Base-by-base conservation (phyloP, 2,888 invertebrate species). In the Sphaerophoria taeniata region DNA sequence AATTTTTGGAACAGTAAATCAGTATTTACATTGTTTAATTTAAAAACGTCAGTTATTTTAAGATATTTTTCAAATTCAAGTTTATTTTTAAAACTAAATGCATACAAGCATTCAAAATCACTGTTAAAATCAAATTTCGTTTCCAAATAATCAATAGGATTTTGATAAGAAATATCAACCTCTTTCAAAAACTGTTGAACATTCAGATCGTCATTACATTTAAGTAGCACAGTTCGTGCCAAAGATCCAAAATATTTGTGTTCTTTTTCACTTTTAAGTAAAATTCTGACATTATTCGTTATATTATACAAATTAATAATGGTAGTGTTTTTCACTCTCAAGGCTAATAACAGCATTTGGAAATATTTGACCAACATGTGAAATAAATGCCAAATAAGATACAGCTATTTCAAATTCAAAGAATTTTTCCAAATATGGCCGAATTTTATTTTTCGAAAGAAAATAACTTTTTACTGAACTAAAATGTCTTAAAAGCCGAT, bases 1-100 rank as follows among this genome's bases (percentile, higher is more conserved):
- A 71, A 60, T 49, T 71, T 36, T 60, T 60, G 36, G 24, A 60
- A 71, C 34, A 71, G 16, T 49, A 71, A 49, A 60, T 71, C 71
- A 43, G 12, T 49, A 60, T 72, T 11, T 60, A 60, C 49, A 65
- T 49, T 65, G 33, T 4, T n/a, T 31, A 65, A 0, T 34, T 47
- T 65, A 34, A 65, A 49, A n/a, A 11, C 1, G 4, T 65, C 12
- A 34, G 49, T 14, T 11, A 65, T 49, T n/a, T 65, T 65, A 2
- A 49, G 6, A 49, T 65, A 65, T 31, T 65, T 65, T 14, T 49
- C 36, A 65, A 65, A 65, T 3, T 65, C 34, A 14, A 9, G 49
- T 49, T 49, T 49, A 49, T 5, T 49, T 16, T 51, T 51, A 51
- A 51, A 49, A 49, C 49, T 49, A 6, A 49, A 49, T 6, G 6